Percentiles rank a stretch among this genome's conserved stretches.
phyloP scores from a whole-genome alignment of 1,140 invertebrate species.

The Drosophila setifemur region DNA sequence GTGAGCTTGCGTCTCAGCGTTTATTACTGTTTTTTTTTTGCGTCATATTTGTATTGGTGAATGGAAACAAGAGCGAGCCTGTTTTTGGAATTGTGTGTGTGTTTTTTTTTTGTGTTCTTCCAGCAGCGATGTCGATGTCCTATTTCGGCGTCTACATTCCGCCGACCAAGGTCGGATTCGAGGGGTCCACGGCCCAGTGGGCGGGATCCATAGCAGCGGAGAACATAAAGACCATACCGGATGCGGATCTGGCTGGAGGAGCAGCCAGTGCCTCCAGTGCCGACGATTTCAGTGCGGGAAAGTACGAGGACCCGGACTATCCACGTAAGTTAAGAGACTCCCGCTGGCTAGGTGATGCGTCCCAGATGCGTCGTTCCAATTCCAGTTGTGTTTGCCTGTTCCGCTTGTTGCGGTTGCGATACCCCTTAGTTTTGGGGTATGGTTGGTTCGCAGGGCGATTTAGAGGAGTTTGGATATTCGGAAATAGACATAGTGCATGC shows the following conservation, averaged over 20 bases:
- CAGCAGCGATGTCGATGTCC: slow-evolving; percentile 51
- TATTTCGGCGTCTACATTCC: slow-evolving; percentile 66
- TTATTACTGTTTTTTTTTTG: background rate
- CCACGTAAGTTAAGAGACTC: slow-evolving; percentile 70
- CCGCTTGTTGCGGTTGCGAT: background rate
- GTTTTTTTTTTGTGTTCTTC: background rate
- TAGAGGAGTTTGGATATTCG: too few species aligned
- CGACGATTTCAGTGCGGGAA: background rate
- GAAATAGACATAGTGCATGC: too few species aligned
- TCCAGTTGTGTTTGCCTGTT: background rate
- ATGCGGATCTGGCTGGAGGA: background rate
- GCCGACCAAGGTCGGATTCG: slow-evolving; percentile 59
- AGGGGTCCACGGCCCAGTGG: slow-evolving; percentile 42
- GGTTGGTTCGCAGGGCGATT: background rate
- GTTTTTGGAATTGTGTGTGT: background rate
- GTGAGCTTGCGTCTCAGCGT: too few species aligned
- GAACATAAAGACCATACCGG: slow-evolving; percentile 23
- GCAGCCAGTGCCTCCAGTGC: background rate
- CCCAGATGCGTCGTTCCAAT: background rate
- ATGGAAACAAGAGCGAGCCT: too few species aligned
- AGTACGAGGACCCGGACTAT: slow-evolving; percentile 61
- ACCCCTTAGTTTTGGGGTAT: background rate
- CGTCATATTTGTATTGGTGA: too few species aligned
- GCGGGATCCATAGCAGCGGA: slow-evolving; percentile 61
- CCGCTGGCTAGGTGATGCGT: too few species aligned